Percentiles rank a stretch among this genome's conserved stretches.
Evolutionary conservation across 37 sponge, comb jelly and placozoan genomes (phyloP).

Genomic region (Agelas oroides): DNA sequence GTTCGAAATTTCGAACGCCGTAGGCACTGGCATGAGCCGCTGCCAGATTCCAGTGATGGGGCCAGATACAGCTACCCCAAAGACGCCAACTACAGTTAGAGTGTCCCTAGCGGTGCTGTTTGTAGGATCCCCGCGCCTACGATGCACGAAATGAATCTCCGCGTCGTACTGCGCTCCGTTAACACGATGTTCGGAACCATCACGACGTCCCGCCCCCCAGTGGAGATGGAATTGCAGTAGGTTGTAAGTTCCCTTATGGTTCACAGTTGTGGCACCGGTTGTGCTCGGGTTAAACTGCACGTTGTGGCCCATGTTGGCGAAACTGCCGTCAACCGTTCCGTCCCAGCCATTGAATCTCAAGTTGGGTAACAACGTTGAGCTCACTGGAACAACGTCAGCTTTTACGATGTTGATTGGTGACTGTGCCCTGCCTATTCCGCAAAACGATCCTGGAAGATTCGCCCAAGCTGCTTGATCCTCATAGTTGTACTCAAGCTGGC

Average conservation of each 20-base stretch:
- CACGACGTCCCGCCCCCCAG: slow-evolving; percentile 42
- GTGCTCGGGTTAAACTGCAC: background rate
- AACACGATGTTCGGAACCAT: slow-evolving; percentile 63
- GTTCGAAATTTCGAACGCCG: background rate
- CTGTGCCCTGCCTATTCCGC: background rate
- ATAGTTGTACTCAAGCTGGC: slow-evolving; percentile 29
- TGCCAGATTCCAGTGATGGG: slow-evolving; percentile 8
- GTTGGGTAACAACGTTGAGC: background rate
- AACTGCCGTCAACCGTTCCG: no score
- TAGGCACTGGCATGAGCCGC: background rate
- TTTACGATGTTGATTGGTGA: slow-evolving; percentile 55
- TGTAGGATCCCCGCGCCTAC: background rate
- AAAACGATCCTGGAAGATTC: background rate
- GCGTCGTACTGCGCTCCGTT: slow-evolving; percentile 13
- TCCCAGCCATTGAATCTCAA: no score
- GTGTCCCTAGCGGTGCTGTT: background rate
- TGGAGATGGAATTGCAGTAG: slow-evolving; percentile 69
- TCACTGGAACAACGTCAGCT: background rate
- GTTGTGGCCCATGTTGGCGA: no score
- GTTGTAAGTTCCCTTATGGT: slow-evolving; percentile 36
- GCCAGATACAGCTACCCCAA: background rate
- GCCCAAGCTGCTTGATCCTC: slow-evolving; percentile 48
- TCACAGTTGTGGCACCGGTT: background rate
- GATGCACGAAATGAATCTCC: slow-evolving; percentile 66
- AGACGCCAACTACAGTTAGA: slow-evolving; percentile 42